Conservation (phyloP, 2,113 vertebrate species). For the Trinectes maculatus region DNA sequence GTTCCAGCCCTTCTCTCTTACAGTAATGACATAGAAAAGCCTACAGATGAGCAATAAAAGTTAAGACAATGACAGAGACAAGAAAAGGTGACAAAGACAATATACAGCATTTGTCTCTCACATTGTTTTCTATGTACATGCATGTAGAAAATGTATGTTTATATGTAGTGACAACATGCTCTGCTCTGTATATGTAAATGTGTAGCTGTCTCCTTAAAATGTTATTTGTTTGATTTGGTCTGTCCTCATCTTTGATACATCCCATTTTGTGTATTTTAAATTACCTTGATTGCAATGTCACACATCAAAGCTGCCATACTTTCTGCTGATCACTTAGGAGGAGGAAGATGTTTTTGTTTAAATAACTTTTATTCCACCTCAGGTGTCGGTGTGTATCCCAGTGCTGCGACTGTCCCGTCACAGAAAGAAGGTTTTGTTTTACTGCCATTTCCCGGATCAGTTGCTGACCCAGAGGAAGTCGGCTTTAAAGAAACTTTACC, state of each 20-base stretch:
- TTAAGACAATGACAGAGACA: not conserved
- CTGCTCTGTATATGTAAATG: not conserved
- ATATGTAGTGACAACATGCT: not conserved
- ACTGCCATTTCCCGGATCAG: conserved; percentile 98
- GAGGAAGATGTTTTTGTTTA: not conserved
- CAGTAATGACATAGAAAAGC: not conserved
- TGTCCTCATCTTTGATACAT: too few species aligned
- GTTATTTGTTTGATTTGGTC: too few species aligned
- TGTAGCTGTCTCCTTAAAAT: not conserved
- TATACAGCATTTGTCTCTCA: not conserved
- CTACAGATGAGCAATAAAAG: not conserved
- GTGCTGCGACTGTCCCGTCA: conserved; percentile 88
- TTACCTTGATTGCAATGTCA: not conserved
- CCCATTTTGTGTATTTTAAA: not conserved
- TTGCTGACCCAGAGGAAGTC: conserved; percentile 90
- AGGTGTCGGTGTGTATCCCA: conserved; percentile 97
- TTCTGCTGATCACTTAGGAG: not conserved
- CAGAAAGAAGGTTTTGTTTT: conserved; percentile 94
- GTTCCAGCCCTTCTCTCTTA: not conserved
- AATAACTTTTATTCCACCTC: conserved; percentile 7
- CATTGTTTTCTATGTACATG: not conserved
- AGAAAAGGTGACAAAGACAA: not conserved
- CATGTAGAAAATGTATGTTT: not conserved
- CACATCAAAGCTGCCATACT: not conserved
- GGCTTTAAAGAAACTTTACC: conserved; percentile 87